phyloP scores from a whole-genome alignment of 2,797 vertebrate genomes.

The Xenopus petersii region DNA sequence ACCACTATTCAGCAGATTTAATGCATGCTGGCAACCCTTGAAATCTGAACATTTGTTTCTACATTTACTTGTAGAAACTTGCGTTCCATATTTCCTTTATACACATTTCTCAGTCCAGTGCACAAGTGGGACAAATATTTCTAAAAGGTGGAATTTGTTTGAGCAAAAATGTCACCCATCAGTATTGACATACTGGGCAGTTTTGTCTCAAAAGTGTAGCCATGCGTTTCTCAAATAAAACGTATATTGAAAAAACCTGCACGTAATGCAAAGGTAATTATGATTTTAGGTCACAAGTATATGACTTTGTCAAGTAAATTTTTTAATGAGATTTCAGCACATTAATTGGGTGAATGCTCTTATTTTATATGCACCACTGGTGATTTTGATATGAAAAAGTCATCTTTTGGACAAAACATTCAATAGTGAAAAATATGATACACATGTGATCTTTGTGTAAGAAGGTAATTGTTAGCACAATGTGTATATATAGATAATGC shows the following conservation, averaged over 20 bases:
- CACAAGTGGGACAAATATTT: background rate
- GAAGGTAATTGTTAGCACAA: too few species aligned
- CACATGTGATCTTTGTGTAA: too few species aligned
- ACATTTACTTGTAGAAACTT: background rate
- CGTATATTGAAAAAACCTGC: slow-evolving; percentile 45
- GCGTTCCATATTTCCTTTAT: background rate
- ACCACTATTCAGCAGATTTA: too few species aligned
- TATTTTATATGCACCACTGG: slow-evolving; percentile 29
- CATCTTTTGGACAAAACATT: background rate
- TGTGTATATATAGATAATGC: too few species aligned
- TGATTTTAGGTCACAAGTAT: slow-evolving; percentile 71
- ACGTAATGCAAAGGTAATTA: slow-evolving; percentile 65
- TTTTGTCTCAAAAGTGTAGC: slow-evolving; percentile 65
- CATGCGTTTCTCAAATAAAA: slow-evolving; percentile 65
- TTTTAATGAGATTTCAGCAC: slow-evolving; percentile 75
- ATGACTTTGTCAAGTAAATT: slow-evolving; percentile 70
- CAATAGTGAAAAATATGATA: too few species aligned
- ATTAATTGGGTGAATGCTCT: slow-evolving; percentile 67
- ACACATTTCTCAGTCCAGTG: background rate
- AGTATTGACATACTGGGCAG: slow-evolving; percentile 58
- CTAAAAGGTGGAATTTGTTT: slow-evolving; percentile 2
- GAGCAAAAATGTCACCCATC: slow-evolving; percentile 59
- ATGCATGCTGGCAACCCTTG: too few species aligned
- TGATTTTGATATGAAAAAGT: slow-evolving; percentile 15
- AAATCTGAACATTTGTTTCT: too few species aligned